Evolutionary conservation across 2,888 invertebrate species (phyloP), one percentile per base, ranked within the genome.

Genomic region (Chloromyia formosa): DNA sequence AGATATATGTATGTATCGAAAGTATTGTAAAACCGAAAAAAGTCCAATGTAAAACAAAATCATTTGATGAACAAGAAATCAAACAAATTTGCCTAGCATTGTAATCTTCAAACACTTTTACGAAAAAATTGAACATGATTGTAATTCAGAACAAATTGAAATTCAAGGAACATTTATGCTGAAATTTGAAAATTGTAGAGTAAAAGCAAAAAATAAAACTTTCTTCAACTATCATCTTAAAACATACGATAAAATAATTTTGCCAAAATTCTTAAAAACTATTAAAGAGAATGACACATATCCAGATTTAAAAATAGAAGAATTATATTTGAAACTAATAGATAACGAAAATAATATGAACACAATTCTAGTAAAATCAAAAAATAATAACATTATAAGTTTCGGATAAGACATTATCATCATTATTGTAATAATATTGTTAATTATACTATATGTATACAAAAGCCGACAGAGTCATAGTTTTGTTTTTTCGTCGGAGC

Each of bases 291-390:
- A 56, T 56, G 5, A 56, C 18, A 56, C 18, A 20, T 20, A 16
- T 16, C 10, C 56, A 9, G 56, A 56, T 22, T 16, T 56, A 56
- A 56, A 56, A 56, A 56, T 56, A 4, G 56, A 56, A 20, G 56
- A 56, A 18, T 56, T 56, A 10, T 56, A 56, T 56, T 22, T 56
- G 56, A 56, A 56, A 56, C 20, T 16, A 56, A 56, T 56, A 5
- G 18, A 1, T 56, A 56, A 56, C 18, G 56, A 56, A 56, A 56
- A 56, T 18, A 20, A 56, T 22, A 56, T 56, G 18, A 22, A 56
- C 18, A 56, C 56, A 56, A 56, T 56, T 56, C 16, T 56, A 56
- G 4, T 56, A 16, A n/a, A 56, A 4, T 20, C 56, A 56, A 22
- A 56, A 20, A 56, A 22, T 56, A 56, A 16, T 22, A 56, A 56